Evolutionary conservation across 2,797 vertebrate genomes (phyloP).

Genomic region (Podarcis lilfordi): DNA sequence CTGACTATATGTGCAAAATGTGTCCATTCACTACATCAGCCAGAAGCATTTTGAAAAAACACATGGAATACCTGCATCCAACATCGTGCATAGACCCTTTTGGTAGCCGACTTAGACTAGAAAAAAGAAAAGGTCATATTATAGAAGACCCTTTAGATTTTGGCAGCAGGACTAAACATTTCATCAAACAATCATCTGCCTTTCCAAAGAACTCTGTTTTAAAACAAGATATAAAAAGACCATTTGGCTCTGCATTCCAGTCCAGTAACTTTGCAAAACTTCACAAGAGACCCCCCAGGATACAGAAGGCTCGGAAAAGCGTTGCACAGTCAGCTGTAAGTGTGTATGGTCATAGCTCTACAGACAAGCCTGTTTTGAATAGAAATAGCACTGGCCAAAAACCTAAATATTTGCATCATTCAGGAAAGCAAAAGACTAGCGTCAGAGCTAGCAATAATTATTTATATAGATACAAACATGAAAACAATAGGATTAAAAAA

Average conservation of each 20-base stretch:
- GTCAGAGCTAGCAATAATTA: slow-evolving; percentile 81
- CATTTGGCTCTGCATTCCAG: slow-evolving; percentile 77
- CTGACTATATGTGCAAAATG: slow-evolving; percentile 80
- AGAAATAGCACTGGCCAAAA: slow-evolving; percentile 85
- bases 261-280: slow-evolving; percentile 80
- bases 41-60: slow-evolving; percentile 88
- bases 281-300: slow-evolving; percentile 85
- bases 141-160: slow-evolving; percentile 75
- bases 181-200: slow-evolving; percentile 77
- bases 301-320: slow-evolving; percentile 86
- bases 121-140: slow-evolving; percentile 78
- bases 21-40: slow-evolving; percentile 83
- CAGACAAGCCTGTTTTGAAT: slow-evolving; percentile 79
- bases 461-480: slow-evolving; percentile 81
- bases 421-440: slow-evolving; percentile 84
- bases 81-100: slow-evolving; percentile 77
- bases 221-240: slow-evolving; percentile 82
- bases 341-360: slow-evolving; percentile 85
- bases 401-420: slow-evolving; percentile 82
- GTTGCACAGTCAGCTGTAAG: slow-evolving; percentile 80
- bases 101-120: slow-evolving; percentile 76
- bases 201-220: slow-evolving; percentile 86
- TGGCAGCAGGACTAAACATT: slow-evolving; percentile 75
- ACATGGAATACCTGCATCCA: slow-evolving; percentile 85
- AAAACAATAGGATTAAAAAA: slow-evolving; percentile 80